Conservation (phyloP, 2,888 invertebrate species). For the Lasioglossum marginatum region DNA sequence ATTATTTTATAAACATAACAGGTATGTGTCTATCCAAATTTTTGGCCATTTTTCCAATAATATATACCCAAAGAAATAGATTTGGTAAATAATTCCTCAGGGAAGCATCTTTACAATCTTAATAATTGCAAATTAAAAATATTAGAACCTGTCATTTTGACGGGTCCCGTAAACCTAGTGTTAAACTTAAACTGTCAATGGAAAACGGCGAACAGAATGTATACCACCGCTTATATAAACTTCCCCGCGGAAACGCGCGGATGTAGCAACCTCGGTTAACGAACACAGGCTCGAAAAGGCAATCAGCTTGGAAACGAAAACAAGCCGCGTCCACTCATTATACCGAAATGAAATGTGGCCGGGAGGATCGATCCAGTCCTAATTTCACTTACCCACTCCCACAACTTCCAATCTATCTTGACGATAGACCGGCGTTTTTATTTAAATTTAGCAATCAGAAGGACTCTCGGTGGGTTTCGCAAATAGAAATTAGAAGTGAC, state of each 20-base stretch:
- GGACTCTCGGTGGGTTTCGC: slow-evolving; percentile 34
- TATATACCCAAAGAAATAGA: too few relatives aligned
- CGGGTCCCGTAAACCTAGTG: too few relatives aligned
- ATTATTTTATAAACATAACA: too few relatives aligned
- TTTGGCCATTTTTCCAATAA: too few relatives aligned
- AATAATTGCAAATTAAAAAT: too few relatives aligned
- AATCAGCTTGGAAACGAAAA: not conserved
- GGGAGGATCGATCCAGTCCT: slow-evolving; percentile 32
- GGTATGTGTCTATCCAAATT: too few relatives aligned
- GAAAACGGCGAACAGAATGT: too few relatives aligned
- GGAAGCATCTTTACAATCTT: too few relatives aligned
- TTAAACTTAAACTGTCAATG: too few relatives aligned
- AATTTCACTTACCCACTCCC: slow-evolving; percentile 38
- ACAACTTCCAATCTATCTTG: slow-evolving; percentile 20
- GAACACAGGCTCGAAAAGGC: not conserved
- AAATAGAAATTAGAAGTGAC: slow-evolving; percentile 43
- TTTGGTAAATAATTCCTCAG: too few relatives aligned
- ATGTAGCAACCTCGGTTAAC: not conserved
- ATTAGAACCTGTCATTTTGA: too few relatives aligned
- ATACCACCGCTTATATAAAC: not conserved
- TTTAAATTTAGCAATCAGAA: slow-evolving; percentile 44
- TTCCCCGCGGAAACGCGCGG: not conserved
- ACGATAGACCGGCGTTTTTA: slow-evolving; percentile 30
- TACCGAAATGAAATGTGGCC: not conserved
- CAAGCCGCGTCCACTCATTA: slow-evolving; percentile 22